A percentile compares a stretch with the other conserved stretches of the same genome.
These are phyloP conservation scores for Silurus lanzhouensis DNA, from an alignment of 2,797 vertebrate species.

Conservation along the genomic window DNA sequence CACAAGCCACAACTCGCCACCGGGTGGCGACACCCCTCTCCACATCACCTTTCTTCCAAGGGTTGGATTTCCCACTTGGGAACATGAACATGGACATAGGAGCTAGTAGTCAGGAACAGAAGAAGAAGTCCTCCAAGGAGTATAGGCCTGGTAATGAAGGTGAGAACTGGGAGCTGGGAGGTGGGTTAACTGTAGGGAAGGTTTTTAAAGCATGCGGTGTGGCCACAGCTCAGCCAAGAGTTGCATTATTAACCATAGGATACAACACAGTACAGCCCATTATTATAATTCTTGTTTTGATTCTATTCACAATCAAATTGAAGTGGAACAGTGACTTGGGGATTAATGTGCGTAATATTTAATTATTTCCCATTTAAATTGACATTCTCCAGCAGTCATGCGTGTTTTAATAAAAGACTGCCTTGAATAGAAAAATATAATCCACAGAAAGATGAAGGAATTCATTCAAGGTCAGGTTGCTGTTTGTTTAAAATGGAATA, in stretches of 20 bases:
- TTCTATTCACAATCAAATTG: neutral
- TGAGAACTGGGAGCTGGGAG: conserved; percentile 5
- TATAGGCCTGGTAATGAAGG: conserved; percentile 64
- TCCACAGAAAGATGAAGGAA: neutral
- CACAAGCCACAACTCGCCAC: conserved; percentile 64
- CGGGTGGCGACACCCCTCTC: conserved; percentile 61
- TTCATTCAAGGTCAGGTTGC: neutral
- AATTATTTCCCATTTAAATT: neutral
- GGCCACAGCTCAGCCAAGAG: neutral
- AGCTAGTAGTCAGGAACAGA: conserved; percentile 57
- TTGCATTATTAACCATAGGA: neutral
- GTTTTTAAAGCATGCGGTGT: neutral
- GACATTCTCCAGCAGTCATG: neutral
- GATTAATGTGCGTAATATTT: neutral
- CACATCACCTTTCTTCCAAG: conserved; percentile 65
- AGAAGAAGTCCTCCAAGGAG: conserved; percentile 60
- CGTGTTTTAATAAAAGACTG: neutral
- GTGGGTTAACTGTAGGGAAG: neutral
- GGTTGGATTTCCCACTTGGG: conserved; percentile 73
- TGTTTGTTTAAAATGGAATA: neutral
- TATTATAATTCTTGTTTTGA: neutral
- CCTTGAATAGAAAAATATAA: neutral
- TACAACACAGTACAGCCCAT: neutral
- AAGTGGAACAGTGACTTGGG: neutral
- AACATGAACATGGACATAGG: conserved; percentile 73